Evolutionary conservation across 2,797 vertebrate genomes (phyloP).

Genomic region (Falco peregrinus): DNA sequence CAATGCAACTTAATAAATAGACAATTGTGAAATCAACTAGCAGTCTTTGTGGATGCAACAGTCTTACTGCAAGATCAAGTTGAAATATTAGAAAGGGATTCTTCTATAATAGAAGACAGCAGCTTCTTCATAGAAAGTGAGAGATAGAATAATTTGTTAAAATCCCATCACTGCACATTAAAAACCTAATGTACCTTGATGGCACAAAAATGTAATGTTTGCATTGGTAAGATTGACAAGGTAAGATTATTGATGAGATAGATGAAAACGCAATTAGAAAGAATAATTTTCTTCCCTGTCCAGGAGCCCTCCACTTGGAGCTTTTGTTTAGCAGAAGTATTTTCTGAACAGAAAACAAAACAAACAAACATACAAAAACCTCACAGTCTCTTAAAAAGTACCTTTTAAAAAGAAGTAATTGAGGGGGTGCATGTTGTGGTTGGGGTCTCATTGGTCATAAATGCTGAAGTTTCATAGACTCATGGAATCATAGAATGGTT

Average conservation of each 20-base stretch:
- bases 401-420: not conserved
- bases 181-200: not conserved
- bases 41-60: not conserved
- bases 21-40: not conserved
- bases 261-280: not conserved
- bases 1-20: not conserved
- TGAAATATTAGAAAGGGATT: not conserved
- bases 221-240: not conserved
- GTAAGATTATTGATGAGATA: not conserved
- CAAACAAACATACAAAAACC: not conserved
- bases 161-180: not conserved
- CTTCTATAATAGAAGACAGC: not conserved
- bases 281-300: not conserved
- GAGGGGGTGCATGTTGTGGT: rapidly evolving
- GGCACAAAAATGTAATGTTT: not conserved
- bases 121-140: not conserved
- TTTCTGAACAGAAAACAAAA: not conserved
- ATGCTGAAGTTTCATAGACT: not conserved
- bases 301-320: not conserved
- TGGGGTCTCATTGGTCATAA: not conserved
- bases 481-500: not conserved
- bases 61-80: not conserved
- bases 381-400: not conserved
- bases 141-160: not conserved
- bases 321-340: not conserved